Conservation (phyloP, 2,888 invertebrate genomes). For the Ornithoptera alexandrae region DNA sequence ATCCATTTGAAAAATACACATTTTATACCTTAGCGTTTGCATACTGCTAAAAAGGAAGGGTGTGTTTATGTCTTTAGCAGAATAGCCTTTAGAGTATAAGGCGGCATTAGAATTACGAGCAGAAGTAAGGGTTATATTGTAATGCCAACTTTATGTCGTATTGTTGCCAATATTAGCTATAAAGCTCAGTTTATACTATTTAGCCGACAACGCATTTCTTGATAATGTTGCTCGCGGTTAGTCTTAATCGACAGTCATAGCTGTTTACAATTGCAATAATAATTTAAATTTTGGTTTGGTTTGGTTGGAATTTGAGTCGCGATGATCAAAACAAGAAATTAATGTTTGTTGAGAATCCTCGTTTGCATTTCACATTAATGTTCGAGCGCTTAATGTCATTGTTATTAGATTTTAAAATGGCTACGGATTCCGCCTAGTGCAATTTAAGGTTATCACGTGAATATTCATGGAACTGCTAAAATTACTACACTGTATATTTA, state of each 20-base stretch:
- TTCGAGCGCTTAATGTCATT: constrained; percentile 43
- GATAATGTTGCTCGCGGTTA: constrained; percentile 58
- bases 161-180: constrained; percentile 59
- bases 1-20: constrained; percentile 77
- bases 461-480: neutral
- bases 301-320: constrained; percentile 50
- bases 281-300: constrained; percentile 54
- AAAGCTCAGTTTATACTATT: constrained; percentile 50
- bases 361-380: constrained; percentile 55
- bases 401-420: constrained; percentile 54
- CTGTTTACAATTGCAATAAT: constrained; percentile 74
- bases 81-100: constrained; percentile 46
- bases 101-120: constrained; percentile 56
- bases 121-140: constrained; percentile 51
- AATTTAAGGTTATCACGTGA: constrained; percentile 18
- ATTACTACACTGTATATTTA: neutral
- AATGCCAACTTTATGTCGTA: constrained; percentile 53
- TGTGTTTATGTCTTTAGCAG: constrained; percentile 49
- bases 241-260: constrained; percentile 71
- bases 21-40: constrained; percentile 53
- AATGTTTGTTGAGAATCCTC: constrained; percentile 50
- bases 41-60: constrained; percentile 52
- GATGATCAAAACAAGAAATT: constrained; percentile 64
- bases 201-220: constrained; percentile 38
- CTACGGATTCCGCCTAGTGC: constrained; percentile 35